Evolutionary conservation across 30 jellyfish, hydroid and myxozoan species (phyloP).

Genomic region (Aurelia aurita): DNA sequence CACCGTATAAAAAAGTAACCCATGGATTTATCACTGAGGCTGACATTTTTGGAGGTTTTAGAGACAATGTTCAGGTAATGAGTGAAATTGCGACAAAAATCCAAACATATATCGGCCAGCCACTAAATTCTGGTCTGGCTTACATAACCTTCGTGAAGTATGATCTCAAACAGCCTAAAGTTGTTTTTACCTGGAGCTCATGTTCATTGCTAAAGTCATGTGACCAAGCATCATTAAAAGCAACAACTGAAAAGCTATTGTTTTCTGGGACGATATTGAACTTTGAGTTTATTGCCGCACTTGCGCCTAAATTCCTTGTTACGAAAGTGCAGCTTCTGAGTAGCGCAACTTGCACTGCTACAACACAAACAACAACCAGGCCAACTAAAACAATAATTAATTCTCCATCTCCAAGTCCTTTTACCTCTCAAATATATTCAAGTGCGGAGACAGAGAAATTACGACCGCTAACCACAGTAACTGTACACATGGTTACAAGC

Average conservation of each 20-base stretch:
- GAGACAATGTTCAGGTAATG: slow-evolving; percentile 21
- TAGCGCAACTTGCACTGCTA: neutral
- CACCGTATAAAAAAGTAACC: neutral
- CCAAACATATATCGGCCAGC: slow-evolving; percentile 9
- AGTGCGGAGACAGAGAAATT: neutral
- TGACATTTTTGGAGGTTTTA: slow-evolving; percentile 14
- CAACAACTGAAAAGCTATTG: slow-evolving; percentile 48
- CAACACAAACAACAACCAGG: neutral
- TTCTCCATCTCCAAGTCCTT: neutral
- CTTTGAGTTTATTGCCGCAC: slow-evolving; percentile 55
- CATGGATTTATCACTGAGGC: slow-evolving; percentile 41
- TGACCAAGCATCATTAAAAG: slow-evolving; percentile 46
- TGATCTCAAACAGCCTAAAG: slow-evolving; percentile 20
- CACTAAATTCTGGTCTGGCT: slow-evolving; percentile 14
- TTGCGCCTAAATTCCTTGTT: slow-evolving; percentile 57
- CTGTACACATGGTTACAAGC: too few relatives aligned
- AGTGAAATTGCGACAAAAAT: slow-evolving; percentile 9
- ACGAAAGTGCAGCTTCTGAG: slow-evolving; percentile 4
- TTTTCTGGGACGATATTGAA: slow-evolving; percentile 59
- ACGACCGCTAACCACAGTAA: too few relatives aligned
- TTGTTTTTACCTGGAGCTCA: slow-evolving; percentile 73
- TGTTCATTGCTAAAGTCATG: slow-evolving; percentile 80
- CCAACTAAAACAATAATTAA: neutral
- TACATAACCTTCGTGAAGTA: slow-evolving; percentile 26
- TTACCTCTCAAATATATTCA: neutral